These are phyloP conservation scores for Nomada ferruginata DNA, from an alignment of 2,888 invertebrate species.

Conservation along the genomic window DNA sequence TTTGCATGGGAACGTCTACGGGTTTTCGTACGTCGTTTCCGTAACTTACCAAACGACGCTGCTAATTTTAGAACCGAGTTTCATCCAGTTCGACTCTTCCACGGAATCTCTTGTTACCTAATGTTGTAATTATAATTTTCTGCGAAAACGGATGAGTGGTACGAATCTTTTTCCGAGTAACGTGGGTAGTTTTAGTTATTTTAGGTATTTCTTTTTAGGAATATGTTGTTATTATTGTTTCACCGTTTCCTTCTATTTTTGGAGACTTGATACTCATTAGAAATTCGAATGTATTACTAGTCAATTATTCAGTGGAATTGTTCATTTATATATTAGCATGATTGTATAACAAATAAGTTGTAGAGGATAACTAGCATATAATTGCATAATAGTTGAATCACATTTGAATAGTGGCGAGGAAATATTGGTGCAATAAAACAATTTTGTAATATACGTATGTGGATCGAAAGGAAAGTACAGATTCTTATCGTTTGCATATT, in stretches of 20 bases:
- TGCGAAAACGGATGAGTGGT: background rate
- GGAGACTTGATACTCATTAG: too few species aligned
- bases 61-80: conserved; percentile 27
- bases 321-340: too few species aligned
- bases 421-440: background rate
- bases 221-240: too few species aligned
- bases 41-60: background rate
- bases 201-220: too few species aligned
- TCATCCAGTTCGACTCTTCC: conserved; percentile 20
- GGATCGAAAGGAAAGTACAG: background rate
- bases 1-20: background rate
- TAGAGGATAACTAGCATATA: too few species aligned
- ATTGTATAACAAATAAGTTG: too few species aligned
- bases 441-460: background rate
- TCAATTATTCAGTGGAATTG: too few species aligned
- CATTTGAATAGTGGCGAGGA: too few species aligned
- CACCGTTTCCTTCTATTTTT: too few species aligned
- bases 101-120: background rate
- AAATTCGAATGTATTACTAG: too few species aligned
- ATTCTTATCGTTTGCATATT: background rate
- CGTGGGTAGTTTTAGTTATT: background rate
- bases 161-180: background rate
- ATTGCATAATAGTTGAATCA: too few species aligned
- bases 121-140: conserved; percentile 1
- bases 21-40: conserved; percentile 11